These are phyloP conservation scores for Labeo calbasu DNA, from an alignment of 2,797 vertebrate species.

Conservation along the genomic window DNA sequence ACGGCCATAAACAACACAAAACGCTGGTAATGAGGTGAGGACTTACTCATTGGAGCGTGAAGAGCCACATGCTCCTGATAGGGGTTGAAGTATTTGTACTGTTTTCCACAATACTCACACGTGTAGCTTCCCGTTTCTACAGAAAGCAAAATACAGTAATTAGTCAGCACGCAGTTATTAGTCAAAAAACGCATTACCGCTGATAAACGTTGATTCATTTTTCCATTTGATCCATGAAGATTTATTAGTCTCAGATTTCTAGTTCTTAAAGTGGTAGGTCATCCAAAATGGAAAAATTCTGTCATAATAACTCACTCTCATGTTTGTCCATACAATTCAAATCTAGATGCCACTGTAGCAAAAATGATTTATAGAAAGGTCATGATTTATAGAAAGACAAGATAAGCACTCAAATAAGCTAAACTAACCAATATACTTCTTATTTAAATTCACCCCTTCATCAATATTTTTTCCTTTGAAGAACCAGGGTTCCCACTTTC, in stretches of 20 bases:
- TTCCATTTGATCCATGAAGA: neutral
- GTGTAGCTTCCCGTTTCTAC: constrained; percentile 97
- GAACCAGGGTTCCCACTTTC: no score
- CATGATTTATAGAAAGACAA: no score
- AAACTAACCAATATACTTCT: no score
- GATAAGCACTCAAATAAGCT: no score
- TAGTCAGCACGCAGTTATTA: neutral
- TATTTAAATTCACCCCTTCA: no score
- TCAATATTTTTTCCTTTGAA: no score
- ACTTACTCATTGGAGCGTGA: constrained; percentile 94
- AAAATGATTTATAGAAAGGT: no score
- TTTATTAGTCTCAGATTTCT: constrained; percentile 60
- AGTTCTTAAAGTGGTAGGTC: neutral
- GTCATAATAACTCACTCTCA: constrained; percentile 40
- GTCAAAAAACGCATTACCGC: neutral
- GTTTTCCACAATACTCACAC: constrained; percentile 97
- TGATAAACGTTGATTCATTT: neutral
- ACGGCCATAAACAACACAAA: neutral
- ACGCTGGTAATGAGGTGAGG: neutral
- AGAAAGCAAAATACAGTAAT: constrained; percentile 38
- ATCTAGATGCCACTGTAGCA: no score
- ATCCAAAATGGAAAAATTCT: neutral
- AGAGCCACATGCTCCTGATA: constrained; percentile 99
- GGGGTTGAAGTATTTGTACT: constrained; percentile 99
- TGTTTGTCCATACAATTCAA: constrained; percentile 1